Percentiles rank a stretch among this genome's conserved stretches.
Conservation (phyloP, 37 sponge, comb jelly and placozoan genomes). For the Haliclona indistincta region DNA sequence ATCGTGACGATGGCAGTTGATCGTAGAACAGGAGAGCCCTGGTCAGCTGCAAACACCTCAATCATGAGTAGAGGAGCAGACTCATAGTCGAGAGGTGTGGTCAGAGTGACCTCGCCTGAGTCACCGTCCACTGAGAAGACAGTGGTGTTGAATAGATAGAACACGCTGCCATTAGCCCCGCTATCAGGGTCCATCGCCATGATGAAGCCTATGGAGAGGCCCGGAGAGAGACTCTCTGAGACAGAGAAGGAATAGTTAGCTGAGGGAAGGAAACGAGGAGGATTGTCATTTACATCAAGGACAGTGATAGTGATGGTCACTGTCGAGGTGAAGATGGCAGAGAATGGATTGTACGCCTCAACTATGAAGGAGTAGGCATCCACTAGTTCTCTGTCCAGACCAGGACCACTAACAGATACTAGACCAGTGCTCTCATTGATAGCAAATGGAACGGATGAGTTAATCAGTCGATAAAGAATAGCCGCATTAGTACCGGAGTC, state of each 20-base stretch:
- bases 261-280: conserved; percentile 49
- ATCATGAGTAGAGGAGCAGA: not conserved
- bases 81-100: conserved; percentile 38
- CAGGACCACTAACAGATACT: conserved; percentile 18
- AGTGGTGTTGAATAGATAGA: too few species aligned
- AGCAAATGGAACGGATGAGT: conserved; percentile 22
- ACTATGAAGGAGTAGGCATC: conserved; percentile 6
- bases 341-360: conserved; percentile 48
- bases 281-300: conserved; percentile 46
- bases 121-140: conserved; percentile 34
- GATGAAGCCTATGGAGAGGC: conserved; percentile 19
- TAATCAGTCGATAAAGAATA: conserved; percentile 20
- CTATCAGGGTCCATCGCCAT: conserved; percentile 49
- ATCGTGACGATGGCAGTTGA: conserved; percentile 28
- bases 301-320: conserved; percentile 43
- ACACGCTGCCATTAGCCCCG: conserved; percentile 39
- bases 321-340: conserved; percentile 29
- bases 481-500: conserved; percentile 51
- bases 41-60: conserved; percentile 34
- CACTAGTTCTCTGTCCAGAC: conserved; percentile 42
- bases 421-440: conserved; percentile 33
- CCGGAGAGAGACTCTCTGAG: conserved; percentile 32
- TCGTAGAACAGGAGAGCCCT: conserved; percentile 39
- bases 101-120: conserved; percentile 36
- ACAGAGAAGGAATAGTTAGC: conserved; percentile 18